Conservation (phyloP, 2,888 invertebrate genomes). For the Andrena marginata region DNA sequence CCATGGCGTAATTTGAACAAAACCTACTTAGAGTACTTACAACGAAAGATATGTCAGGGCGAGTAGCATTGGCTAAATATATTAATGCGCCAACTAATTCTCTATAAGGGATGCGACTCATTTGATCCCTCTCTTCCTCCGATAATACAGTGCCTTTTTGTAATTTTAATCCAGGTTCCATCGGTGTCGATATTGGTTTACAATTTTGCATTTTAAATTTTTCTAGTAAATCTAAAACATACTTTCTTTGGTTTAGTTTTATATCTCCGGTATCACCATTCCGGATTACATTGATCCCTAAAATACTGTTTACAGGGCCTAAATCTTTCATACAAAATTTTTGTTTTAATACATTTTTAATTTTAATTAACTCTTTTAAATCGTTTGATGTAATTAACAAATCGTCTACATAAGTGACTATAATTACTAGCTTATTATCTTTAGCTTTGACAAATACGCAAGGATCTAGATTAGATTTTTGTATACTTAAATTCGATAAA, state of each 20-base stretch:
- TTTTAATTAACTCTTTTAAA: constrained; percentile 40
- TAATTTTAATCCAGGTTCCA: constrained; percentile 41
- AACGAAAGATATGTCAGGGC: constrained; percentile 58
- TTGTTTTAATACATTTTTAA: constrained; percentile 36
- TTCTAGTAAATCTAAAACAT: constrained; percentile 28
- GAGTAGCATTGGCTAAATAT: constrained; percentile 52
- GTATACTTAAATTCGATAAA: constrained; percentile 14
- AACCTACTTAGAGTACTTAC: constrained; percentile 33
- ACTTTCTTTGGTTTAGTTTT: constrained; percentile 43
- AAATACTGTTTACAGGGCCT: neutral
- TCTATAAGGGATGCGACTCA: constrained; percentile 38
- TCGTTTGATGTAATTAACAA: constrained; percentile 17
- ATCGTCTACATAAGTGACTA: constrained; percentile 56
- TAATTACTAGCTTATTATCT: constrained; percentile 8
- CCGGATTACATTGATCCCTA: constrained; percentile 35
- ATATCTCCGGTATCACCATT: constrained; percentile 36
- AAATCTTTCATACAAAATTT: constrained; percentile 28
- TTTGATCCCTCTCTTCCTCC: constrained; percentile 14
- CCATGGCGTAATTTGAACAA: neutral
- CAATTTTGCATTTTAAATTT: constrained; percentile 35
- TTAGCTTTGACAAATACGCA: constrained; percentile 53
- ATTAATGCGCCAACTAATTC: constrained; percentile 48
- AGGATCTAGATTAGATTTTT: constrained; percentile 58
- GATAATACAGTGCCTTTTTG: constrained; percentile 23
- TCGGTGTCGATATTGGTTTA: constrained; percentile 45